Evolutionary conservation across 2,113 vertebrate genomes (phyloP).

Genomic region (Dasyurus viverrinus): DNA sequence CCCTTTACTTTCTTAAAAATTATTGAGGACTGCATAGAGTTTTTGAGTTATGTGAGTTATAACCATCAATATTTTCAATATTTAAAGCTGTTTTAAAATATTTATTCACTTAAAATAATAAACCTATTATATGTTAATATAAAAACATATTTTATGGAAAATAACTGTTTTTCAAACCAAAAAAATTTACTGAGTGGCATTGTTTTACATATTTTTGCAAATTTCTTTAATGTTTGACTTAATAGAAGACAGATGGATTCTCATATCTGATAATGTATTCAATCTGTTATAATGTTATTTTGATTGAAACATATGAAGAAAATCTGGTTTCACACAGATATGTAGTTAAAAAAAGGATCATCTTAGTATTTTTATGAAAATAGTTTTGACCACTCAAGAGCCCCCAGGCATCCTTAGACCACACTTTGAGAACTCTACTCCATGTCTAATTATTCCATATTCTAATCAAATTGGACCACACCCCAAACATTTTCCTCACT

Average conservation of each 20-base stretch:
- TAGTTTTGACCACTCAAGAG: neutral
- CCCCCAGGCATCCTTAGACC: neutral
- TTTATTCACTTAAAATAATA: neutral
- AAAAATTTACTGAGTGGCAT: neutral
- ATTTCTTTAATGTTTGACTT: neutral
- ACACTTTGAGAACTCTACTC: neutral
- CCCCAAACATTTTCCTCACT: neutral
- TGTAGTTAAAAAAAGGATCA: neutral
- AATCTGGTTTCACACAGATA: neutral
- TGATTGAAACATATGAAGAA: neutral
- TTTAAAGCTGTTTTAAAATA: neutral
- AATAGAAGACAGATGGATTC: neutral
- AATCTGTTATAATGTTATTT: neutral
- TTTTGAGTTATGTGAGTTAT: neutral
- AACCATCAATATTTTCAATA: neutral
- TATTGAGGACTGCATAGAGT: neutral
- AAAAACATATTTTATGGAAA: neutral
- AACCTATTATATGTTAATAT: neutral
- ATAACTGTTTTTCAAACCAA: neutral
- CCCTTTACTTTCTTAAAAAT: neutral
- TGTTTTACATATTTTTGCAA: neutral
- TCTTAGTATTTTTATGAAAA: neutral
- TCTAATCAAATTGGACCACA: neutral
- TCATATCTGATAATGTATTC: neutral
- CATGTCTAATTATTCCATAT: neutral